Evolutionary conservation across 2,888 invertebrate species (phyloP), one percentile per base, ranked within the genome.

Genomic region (Cosmia pyralina): DNA sequence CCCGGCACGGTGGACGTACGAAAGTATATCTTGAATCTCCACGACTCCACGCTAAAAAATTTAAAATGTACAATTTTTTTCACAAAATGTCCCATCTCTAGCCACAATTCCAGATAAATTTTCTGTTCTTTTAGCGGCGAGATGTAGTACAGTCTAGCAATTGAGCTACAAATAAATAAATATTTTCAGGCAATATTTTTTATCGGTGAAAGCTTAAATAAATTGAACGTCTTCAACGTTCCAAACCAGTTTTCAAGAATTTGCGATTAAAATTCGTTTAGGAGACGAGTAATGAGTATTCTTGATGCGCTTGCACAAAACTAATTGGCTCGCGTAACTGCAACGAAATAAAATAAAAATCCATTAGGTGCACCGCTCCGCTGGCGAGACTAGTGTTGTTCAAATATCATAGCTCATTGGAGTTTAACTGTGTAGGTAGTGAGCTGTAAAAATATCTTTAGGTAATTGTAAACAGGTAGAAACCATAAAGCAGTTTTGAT

Each of bases 301-400:
- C 92, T 90, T 90, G 90, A 93, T 93, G 93, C 93, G 92, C 92
- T 93, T 92, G 91, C 88, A 91, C 90, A 89, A 91, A 93, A 93
- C 92, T 94, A 94, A 94, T 94, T 94, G 94, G 93, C 90, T 91
- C 84, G 88, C 86, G 90, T 89, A 91, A 92, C 92, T 93, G 91
- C 89, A 90, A 87, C 90, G 89, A 93, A 94, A 93, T 94, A 93
- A 93, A 93, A 80, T 93, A 93, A 93, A 93, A 93, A 92, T 91
- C 91, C 87, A 91, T 94, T 93, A 90, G 89, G 89, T 89, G 91
- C 88, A 88, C 87, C 89, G 87, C 88, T 90, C 87, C 87, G 86
- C 87, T 89, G 82, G 81, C 77, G 77, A 79, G 75, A 86, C 80
- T 89, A 89, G 89, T 90, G 88, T 85, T 87, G 89, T 87, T 78